These are phyloP conservation scores for Glandiceps talaboti DNA, from an alignment of 53 echinoderm and acorn worm species.

Conservation along the genomic window DNA sequence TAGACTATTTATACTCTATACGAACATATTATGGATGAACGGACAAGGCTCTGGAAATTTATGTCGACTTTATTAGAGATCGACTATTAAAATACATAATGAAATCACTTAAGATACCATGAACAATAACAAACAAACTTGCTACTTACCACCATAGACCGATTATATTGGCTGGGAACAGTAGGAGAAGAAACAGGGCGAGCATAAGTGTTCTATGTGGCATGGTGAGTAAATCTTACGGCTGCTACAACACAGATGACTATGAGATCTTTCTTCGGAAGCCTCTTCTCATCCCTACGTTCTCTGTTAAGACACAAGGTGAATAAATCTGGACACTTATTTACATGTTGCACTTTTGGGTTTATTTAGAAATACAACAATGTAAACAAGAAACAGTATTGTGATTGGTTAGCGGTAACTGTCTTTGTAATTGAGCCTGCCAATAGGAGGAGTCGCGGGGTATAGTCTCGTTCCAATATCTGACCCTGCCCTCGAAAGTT, in stretches of 20 bases:
- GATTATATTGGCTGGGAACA: slow-evolving; percentile 66
- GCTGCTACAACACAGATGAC: neutral
- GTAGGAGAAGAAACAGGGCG: slow-evolving; percentile 59
- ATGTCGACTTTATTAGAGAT: too few species aligned
- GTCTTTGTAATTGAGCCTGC: neutral
- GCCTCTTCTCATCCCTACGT: neutral
- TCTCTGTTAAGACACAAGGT: neutral
- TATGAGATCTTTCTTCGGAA: neutral
- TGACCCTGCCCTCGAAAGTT: too few species aligned
- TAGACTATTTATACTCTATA: too few species aligned
- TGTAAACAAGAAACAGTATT: neutral
- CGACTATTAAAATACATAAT: too few species aligned
- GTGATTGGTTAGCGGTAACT: neutral
- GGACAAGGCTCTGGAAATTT: too few species aligned
- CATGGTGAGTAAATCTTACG: neutral
- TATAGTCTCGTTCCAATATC: too few species aligned
- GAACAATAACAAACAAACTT: neutral
- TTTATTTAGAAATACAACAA: neutral
- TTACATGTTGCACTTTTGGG: neutral
- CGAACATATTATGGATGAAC: too few species aligned
- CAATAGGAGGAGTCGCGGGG: neutral
- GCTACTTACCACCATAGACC: slow-evolving; percentile 92
- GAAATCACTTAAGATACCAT: neutral
- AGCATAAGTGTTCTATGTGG: slow-evolving; percentile 13
- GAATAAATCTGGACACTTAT: neutral